phyloP scores from a whole-genome alignment of 1,140 invertebrate genomes.

The Mizuhopecten yessoensis region DNA sequence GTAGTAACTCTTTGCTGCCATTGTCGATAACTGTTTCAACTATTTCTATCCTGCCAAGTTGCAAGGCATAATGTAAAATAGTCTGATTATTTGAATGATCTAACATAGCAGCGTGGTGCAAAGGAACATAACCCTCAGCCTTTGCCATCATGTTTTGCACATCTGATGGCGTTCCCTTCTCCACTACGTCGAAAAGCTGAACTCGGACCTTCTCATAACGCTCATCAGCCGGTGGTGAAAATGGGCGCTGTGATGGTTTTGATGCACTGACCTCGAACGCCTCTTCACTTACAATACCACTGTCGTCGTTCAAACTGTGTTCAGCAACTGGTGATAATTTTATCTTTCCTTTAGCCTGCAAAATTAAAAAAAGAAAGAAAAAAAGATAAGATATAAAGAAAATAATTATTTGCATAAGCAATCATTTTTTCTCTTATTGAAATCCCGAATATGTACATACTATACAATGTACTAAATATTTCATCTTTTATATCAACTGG shows the following conservation, averaged over 20 bases:
- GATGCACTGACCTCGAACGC: background rate
- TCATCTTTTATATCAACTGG: no score
- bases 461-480: no score
- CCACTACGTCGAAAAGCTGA: constrained; percentile 20
- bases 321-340: background rate
- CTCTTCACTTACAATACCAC: background rate
- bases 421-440: no score
- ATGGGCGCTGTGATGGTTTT: background rate
- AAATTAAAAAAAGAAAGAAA: background rate
- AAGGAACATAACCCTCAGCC: background rate
- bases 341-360: background rate
- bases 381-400: background rate
- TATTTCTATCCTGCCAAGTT: constrained; percentile 58
- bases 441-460: no score
- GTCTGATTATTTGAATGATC: constrained; percentile 67
- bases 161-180: constrained; percentile 15
- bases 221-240: background rate
- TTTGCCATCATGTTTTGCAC: constrained; percentile 24
- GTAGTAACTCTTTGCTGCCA: constrained; percentile 59
- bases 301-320: background rate
- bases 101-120: constrained; percentile 42
- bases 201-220: background rate
- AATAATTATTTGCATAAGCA: no score
- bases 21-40: constrained; percentile 62
- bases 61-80: constrained; percentile 70